Conservation (phyloP, 2,888 invertebrate species). For the Xanthia icteritia region DNA sequence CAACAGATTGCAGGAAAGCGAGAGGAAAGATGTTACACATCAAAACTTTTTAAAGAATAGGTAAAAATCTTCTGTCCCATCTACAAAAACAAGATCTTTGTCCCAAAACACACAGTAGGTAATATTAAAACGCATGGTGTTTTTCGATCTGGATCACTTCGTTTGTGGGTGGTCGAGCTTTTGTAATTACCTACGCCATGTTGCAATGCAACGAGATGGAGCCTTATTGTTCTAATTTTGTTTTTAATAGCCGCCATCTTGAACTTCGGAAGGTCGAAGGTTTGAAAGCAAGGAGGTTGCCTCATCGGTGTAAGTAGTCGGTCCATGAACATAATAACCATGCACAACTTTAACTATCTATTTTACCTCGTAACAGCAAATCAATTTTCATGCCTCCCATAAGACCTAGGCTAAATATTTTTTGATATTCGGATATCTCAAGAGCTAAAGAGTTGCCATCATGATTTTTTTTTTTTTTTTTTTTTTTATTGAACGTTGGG, state of each 20-base stretch:
- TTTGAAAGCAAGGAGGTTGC: slow-evolving; percentile 34
- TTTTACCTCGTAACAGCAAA: too few species aligned
- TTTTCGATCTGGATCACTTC: slow-evolving; percentile 60
- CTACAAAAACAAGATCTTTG: slow-evolving; percentile 37
- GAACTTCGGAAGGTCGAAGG: slow-evolving; percentile 30
- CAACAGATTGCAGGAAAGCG: too few species aligned
- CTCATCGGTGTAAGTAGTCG: slow-evolving; percentile 15
- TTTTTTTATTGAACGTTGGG: too few species aligned
- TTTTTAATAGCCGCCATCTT: slow-evolving; percentile 57
- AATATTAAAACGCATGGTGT: slow-evolving; percentile 55
- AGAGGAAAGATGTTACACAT: too few species aligned
- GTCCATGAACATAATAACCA: background rate
- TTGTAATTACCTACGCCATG: slow-evolving; percentile 59
- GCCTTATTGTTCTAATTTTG: slow-evolving; percentile 52
- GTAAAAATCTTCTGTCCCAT: slow-evolving; percentile 4
- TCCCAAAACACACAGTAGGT: slow-evolving; percentile 27
- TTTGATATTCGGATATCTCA: too few species aligned
- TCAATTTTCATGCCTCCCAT: too few species aligned
- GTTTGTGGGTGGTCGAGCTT: slow-evolving; percentile 62
- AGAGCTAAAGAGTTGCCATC: too few species aligned
- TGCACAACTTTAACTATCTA: background rate
- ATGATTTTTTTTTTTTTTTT: too few species aligned
- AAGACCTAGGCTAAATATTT: too few species aligned
- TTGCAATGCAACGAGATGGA: slow-evolving; percentile 54
- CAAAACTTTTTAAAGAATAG: background rate